Percentiles rank a stretch among this genome's conserved stretches.
phyloP scores from a whole-genome alignment of 2,113 vertebrate genomes.

The Bubalus kerabau region DNA sequence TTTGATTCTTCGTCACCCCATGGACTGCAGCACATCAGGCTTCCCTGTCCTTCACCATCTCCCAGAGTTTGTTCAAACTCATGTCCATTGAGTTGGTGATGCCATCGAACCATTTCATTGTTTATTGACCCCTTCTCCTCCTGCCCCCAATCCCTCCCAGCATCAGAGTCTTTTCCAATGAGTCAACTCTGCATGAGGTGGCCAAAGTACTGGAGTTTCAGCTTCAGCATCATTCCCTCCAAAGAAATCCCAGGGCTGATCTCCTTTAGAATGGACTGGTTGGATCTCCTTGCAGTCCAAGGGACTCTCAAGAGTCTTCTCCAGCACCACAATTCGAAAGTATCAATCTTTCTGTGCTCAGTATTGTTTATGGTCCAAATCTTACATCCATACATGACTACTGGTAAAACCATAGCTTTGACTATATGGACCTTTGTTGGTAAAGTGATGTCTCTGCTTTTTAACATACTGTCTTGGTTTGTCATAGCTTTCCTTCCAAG shows the following conservation, averaged over 20 bases:
- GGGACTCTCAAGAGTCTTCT: not conserved
- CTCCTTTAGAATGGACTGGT: not conserved
- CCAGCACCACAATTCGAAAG: not conserved
- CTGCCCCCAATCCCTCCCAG: not conserved
- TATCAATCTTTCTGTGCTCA: not conserved
- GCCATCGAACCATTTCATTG: not conserved
- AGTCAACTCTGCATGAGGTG: not conserved
- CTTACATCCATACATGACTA: not conserved
- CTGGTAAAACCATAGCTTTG: not conserved
- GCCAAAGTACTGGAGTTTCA: not conserved
- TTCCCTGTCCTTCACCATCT: not conserved
- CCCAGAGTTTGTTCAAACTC: not conserved
- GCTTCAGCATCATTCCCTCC: not conserved
- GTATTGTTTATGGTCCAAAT: not conserved
- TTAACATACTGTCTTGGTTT: not conserved
- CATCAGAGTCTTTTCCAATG: not conserved
- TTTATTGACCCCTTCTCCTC: not conserved
- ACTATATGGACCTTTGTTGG: not conserved
- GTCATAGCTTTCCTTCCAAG: not conserved
- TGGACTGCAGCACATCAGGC: not conserved
- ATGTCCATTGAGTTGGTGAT: not conserved
- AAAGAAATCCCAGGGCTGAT: not conserved
- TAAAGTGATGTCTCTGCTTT: not conserved
- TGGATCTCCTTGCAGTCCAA: not conserved
- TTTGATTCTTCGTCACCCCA: not conserved